Evolutionary conservation across 2,888 invertebrate genomes (phyloP).

Genomic region (Trichogramma dendrolimi): DNA sequence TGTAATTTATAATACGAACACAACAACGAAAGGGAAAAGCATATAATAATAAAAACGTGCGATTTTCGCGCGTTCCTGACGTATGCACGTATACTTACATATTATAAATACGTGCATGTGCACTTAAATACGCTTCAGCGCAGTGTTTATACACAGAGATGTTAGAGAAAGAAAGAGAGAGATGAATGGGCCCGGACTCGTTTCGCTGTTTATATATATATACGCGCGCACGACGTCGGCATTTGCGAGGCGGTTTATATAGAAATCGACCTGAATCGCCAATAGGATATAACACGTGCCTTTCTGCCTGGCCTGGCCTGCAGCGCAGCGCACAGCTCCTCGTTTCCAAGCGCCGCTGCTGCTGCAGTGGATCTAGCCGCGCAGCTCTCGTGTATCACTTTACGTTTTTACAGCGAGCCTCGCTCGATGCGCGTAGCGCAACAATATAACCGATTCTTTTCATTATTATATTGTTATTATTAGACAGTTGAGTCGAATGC

Average conservation of each 20-base stretch:
- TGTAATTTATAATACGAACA: no score
- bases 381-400: constrained; percentile 9
- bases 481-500: no score
- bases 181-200: constrained; percentile 23
- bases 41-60: no score
- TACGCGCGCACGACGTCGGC: neutral
- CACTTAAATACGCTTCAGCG: no score
- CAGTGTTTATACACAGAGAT: neutral
- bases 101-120: no score
- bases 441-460: no score
- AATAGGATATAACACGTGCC: constrained; percentile 17
- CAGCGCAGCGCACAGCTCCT: neutral
- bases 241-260: constrained; percentile 1
- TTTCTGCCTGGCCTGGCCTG: neutral
- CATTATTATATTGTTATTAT: no score
- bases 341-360: neutral
- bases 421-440: no score
- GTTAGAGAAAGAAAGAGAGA: neutral
- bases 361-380: neutral
- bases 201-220: constrained; percentile 1
- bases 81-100: no score
- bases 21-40: no score
- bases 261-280: constrained; percentile 34
- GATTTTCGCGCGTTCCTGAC: no score
- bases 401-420: constrained; percentile 9